Percentiles rank a stretch among this genome's conserved stretches.
These are phyloP conservation scores for Drosophila santomea DNA, from an alignment of 1,140 invertebrate genomes.

Conservation along the genomic window DNA sequence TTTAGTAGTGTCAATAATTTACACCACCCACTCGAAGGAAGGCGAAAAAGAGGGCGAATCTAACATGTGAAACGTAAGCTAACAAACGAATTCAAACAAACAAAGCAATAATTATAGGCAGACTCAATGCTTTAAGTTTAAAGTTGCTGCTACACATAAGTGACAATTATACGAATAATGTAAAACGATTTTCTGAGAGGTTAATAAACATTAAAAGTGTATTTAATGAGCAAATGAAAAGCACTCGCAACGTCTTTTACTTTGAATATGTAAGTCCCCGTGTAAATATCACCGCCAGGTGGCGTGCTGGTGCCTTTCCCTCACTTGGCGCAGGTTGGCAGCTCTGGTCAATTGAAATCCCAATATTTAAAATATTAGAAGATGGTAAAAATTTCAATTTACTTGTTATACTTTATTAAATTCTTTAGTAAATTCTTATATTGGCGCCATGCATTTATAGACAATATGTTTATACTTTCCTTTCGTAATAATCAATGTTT, in stretches of 20 bases:
- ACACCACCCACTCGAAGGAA: constrained; percentile 55
- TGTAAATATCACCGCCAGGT: background rate
- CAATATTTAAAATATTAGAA: background rate
- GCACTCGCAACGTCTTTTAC: background rate
- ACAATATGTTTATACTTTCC: constrained; percentile 34
- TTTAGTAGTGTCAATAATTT: constrained; percentile 81
- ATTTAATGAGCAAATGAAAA: constrained; percentile 28
- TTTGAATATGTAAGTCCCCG: background rate
- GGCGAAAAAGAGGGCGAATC: constrained; percentile 8
- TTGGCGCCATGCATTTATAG: constrained; percentile 43
- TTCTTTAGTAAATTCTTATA: constrained; percentile 62
- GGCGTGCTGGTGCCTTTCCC: background rate
- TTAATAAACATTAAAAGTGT: constrained; percentile 66
- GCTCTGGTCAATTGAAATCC: background rate
- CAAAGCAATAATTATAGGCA: constrained; percentile 67
- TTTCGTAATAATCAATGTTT: constrained; percentile 37
- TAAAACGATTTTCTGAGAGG: constrained; percentile 69
- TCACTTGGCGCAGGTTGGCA: background rate
- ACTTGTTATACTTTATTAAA: constrained; percentile 41
- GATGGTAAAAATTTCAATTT: background rate
- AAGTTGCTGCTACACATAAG: constrained; percentile 71
- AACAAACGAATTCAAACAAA: constrained; percentile 58
- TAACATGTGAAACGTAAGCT: constrained; percentile 59
- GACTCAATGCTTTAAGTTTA: constrained; percentile 66
- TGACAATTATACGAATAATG: constrained; percentile 68